Base-by-base conservation (phyloP, 2,797 vertebrate species). In the Pseudochaenichthys georgianus region DNA sequence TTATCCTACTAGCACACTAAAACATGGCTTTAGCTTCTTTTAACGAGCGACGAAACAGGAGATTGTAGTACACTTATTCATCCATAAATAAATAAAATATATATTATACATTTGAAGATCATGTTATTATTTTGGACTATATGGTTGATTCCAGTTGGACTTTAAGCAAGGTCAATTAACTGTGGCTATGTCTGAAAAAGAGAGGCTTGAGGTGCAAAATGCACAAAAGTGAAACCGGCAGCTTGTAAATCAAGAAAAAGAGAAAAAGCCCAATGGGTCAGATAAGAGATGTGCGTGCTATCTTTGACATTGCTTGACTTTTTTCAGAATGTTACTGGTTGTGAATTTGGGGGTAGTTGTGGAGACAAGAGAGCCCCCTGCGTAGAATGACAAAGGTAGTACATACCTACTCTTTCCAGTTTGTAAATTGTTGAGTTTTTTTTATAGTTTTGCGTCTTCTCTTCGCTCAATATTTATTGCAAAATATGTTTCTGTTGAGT, bases 101-200 rank as follows among this genome's bases (percentile, higher is more conserved):
- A 60, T 10, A 10, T 1, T 7, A 23, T 19, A 19, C 17, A 10
- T 16, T 21, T 9, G 43, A 53, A 52, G 16, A 12, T 7, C 28
- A 47, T 5, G 28, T 9, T 1, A 41, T 51, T 38, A 41, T 47
- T 15, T 59, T 3, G 8, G 5, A 63, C 15, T 28, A 17, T 9
- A 67, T 13, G 10, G 38, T 17, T 34, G 23, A 38, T 45, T 46
- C 60, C 55, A 65, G 61, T 64, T 73, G 61, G 62, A 64, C 61
- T 64, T 67, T 34, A n/a, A 64, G 6, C 9, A 53, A 54, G 16
- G 9, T 48, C 13, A 75, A 15, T 50, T 2, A 67, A 45, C 53
- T 72, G 23, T 17, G 42, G 12, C 0, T 52, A 9, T 38, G 9
- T 31, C 53, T 51, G 28, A 63, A 70, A 54, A 68, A 15, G 3